Evolutionary conservation across 2,797 vertebrate species (phyloP).

Genomic region (Apodemus agrarius): DNA sequence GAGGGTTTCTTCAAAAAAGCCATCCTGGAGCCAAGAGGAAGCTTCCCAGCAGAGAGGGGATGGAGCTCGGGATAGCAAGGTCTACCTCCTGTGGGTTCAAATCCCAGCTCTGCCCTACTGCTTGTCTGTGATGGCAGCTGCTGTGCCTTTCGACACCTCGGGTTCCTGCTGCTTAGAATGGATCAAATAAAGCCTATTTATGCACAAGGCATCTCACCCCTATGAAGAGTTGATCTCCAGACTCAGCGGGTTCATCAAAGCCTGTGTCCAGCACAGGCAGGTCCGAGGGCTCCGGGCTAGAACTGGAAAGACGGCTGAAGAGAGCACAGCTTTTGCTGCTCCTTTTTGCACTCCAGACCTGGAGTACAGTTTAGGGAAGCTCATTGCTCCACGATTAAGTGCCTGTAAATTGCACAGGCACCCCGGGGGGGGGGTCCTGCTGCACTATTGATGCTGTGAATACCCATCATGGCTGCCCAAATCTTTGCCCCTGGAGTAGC

Average conservation of each 20-base stretch:
- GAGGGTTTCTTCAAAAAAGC: conserved; percentile 44
- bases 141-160: neutral
- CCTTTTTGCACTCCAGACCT: no score
- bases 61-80: neutral
- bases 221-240: neutral
- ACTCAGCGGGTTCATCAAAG: fast-evolving
- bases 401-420: neutral
- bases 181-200: neutral
- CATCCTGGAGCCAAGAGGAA: neutral
- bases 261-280: fast-evolving
- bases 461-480: neutral
- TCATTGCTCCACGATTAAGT: neutral
- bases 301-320: neutral
- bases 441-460: fast-evolving
- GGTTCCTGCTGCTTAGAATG: neutral
- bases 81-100: neutral
- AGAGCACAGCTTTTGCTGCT: no score
- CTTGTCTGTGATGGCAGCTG: neutral
- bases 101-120: neutral
- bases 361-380: neutral
- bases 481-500: neutral
- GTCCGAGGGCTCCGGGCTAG: neutral
- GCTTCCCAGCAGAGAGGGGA: fast-evolving
- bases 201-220: neutral
- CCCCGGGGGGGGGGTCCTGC: fast-evolving